These are phyloP conservation scores for Dendrophyllia cribrosa DNA, from an alignment of 64 coral and sea anemone genomes.

Conservation along the genomic window DNA sequence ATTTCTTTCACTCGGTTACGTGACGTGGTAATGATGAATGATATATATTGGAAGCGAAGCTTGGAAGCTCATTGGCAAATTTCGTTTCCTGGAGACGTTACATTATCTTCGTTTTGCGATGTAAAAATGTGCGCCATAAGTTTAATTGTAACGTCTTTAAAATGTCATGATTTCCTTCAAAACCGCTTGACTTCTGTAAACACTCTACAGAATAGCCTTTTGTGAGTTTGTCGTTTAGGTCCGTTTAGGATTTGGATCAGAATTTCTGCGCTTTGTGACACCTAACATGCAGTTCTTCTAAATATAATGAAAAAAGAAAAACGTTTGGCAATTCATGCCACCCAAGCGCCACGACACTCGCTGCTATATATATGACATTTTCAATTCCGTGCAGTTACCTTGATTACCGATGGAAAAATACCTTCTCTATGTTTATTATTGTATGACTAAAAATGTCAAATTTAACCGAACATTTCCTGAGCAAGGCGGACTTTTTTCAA, in stretches of 20 bases:
- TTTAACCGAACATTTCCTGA: background rate
- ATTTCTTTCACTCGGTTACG: background rate
- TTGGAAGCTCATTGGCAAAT: background rate
- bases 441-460: no score
- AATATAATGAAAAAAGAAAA: background rate
- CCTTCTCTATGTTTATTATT: no score
- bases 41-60: background rate
- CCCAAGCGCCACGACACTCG: background rate
- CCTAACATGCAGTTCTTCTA: background rate
- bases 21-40: background rate
- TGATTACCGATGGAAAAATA: no score
- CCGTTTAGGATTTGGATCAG: background rate
- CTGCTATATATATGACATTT: no score
- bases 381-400: no score
- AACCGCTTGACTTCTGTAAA: conserved; percentile 46
- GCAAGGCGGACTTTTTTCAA: background rate
- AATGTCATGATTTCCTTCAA: conserved; percentile 46
- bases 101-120: conserved; percentile 25
- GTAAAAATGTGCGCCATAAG: conserved; percentile 33
- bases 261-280: background rate
- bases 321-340: background rate
- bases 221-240: background rate
- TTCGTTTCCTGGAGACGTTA: conserved; percentile 19
- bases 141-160: conserved; percentile 63
- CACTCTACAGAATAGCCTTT: conserved; percentile 14